Conservation (phyloP, 1,140 invertebrate genomes). For the Sipha flava region DNA sequence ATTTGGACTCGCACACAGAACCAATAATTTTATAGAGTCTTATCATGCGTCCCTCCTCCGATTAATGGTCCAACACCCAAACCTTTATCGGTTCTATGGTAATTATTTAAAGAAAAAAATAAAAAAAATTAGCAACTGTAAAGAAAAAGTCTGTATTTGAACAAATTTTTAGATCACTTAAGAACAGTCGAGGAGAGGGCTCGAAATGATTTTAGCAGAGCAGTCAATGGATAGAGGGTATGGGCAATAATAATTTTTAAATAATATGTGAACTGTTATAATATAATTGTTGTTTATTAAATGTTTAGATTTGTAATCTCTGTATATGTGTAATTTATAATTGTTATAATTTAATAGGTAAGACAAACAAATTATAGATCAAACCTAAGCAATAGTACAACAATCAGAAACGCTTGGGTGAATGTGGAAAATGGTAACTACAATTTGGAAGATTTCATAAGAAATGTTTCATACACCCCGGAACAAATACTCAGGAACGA, state of each 20-base stretch:
- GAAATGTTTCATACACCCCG: not conserved
- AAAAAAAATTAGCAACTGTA: not conserved
- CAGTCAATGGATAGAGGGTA: not conserved
- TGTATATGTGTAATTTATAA: not conserved
- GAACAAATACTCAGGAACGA: not conserved
- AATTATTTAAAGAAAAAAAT: not conserved
- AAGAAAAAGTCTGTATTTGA: no score
- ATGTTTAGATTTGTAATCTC: not conserved
- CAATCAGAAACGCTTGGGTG: not conserved
- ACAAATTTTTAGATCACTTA: not conserved
- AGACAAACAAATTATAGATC: not conserved
- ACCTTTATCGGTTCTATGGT: no score
- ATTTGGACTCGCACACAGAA: no score
- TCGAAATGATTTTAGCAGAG: not conserved
- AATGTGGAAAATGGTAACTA: not conserved
- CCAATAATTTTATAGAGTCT: no score
- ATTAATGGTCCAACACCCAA: no score
- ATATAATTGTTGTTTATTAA: not conserved
- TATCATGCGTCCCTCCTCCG: no score
- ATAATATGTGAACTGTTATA: not conserved
- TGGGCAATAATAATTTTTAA: no score
- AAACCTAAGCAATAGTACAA: not conserved
- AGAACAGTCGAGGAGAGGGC: not conserved
- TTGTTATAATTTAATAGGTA: not conserved
- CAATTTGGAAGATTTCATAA: not conserved